Evolutionary conservation across 2,797 vertebrate species (phyloP), one percentile per base, ranked within the genome.

Genomic region (Gymnothorax reevesii): DNA sequence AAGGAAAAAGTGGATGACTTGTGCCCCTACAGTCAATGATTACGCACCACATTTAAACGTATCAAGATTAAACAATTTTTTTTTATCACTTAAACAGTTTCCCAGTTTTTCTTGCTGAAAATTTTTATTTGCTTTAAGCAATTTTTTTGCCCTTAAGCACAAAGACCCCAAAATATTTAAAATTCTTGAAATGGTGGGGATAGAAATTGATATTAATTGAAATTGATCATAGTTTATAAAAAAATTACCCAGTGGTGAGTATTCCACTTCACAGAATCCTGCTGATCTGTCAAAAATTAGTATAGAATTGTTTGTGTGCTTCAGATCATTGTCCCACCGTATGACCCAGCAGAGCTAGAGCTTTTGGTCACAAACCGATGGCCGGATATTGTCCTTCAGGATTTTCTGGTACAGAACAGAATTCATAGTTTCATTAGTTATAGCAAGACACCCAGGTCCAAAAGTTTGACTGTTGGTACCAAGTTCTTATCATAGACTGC

Each of bases 1-100:
- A 52, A 25, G 54, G 54, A 55, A 49, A 86, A 85, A 83, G 33
- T 52, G 84, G 88, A 57, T 87, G 57, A 42, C 49, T 66, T 69
- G 42, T 17, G 80, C 69, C 57, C 42, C 8, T 42, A 33, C 42
- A 60, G 25, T n/a, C 60, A 85, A 62, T 17, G 5, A 83, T 54
- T 27, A 77, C 57, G 69, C 77, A 82, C 71, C 52, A 83, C 17
- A 12, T 57, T 86, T 82, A 33, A 52, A 82, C 20, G 27, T 64
- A 42, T 20, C 0, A 52, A 82, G 75, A 86, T 64, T 66, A 82
- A 86, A 82, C 66, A 27, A 42, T 15, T 59, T 49, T 59, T 49
- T 86, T n/a, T 86, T 82, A 64, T 69, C 75, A 83, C 73, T 20
- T 33, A 83, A 62, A 57, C 60, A 85, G 49, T 59, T 15, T 66